These are phyloP conservation scores for Proisotoma minuta DNA, from an alignment of 2,888 invertebrate species.

Conservation along the genomic window DNA sequence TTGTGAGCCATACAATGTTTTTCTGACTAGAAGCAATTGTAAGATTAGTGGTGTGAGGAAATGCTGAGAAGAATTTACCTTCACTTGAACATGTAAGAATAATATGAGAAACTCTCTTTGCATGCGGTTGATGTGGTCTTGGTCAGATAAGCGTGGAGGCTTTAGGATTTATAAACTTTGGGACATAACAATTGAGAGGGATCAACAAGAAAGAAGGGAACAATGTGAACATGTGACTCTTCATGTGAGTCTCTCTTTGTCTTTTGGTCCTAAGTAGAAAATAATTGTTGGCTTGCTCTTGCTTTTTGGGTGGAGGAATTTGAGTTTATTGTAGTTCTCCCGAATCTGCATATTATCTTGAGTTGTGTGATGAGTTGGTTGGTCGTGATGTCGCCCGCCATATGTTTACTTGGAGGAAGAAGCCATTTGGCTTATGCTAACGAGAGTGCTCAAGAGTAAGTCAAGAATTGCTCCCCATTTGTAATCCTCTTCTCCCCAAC, in stretches of 20 bases:
- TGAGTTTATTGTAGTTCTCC: background rate
- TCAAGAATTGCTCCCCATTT: constrained; percentile 47
- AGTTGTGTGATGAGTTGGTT: constrained; percentile 8
- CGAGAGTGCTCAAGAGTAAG: constrained; percentile 43
- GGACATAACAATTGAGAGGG: no score
- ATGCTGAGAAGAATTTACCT: no score
- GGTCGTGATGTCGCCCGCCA: constrained; percentile 20
- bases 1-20: background rate
- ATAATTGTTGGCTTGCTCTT: constrained; percentile 23
- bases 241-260: background rate
- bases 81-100: no score
- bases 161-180: no score
- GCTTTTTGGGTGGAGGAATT: background rate
- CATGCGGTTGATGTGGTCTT: no score
- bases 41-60: no score
- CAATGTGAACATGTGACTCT: no score
- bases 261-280: constrained; percentile 23
- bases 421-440: constrained; percentile 48
- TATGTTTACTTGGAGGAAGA: constrained; percentile 23
- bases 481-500: constrained; percentile 34
- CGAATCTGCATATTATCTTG: constrained; percentile 5
- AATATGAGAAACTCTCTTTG: no score
- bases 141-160: no score
- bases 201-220: no score
- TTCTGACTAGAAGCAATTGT: no score